These are phyloP conservation scores for Trematocara nigrifrons DNA, from an alignment of 2,113 vertebrate species.

Conservation along the genomic window DNA sequence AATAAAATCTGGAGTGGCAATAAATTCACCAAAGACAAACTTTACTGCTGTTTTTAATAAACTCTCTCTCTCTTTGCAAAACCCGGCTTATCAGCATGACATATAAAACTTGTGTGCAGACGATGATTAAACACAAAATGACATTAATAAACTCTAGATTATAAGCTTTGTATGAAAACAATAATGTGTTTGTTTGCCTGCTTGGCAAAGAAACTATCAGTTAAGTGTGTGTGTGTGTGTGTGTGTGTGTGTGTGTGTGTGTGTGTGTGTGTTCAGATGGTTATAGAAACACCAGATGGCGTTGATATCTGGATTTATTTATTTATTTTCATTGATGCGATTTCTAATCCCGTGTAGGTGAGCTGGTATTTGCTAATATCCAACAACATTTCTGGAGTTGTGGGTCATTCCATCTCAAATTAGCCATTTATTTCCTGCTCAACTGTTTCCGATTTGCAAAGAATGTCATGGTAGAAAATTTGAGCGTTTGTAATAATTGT, in stretches of 20 bases:
- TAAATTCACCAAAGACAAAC: background rate
- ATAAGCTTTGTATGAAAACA: slow-evolving; percentile 8
- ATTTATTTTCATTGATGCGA: background rate
- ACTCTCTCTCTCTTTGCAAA: background rate
- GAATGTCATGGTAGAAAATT: background rate
- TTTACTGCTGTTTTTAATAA: background rate
- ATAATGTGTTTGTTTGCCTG: background rate
- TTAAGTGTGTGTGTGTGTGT: background rate
- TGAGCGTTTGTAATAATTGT: background rate
- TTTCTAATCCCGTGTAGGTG: background rate
- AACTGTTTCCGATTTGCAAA: background rate
- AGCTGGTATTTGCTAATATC: slow-evolving; percentile 4
- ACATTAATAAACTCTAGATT: background rate
- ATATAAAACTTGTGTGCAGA: background rate
- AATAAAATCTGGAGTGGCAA: background rate
- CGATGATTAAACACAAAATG: background rate
- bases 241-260: background rate
- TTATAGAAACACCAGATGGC: slow-evolving; percentile 17
- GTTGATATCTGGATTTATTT: background rate
- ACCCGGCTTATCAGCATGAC: background rate
- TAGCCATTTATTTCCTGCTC: background rate
- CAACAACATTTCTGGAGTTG: background rate
- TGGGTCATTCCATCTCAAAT: background rate
- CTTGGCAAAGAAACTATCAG: background rate
- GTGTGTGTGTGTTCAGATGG: background rate